Evolutionary conservation across 1,140 invertebrate genomes (phyloP), one percentile per base, ranked within the genome.

Genomic region (Diabrotica undecimpunctata): DNA sequence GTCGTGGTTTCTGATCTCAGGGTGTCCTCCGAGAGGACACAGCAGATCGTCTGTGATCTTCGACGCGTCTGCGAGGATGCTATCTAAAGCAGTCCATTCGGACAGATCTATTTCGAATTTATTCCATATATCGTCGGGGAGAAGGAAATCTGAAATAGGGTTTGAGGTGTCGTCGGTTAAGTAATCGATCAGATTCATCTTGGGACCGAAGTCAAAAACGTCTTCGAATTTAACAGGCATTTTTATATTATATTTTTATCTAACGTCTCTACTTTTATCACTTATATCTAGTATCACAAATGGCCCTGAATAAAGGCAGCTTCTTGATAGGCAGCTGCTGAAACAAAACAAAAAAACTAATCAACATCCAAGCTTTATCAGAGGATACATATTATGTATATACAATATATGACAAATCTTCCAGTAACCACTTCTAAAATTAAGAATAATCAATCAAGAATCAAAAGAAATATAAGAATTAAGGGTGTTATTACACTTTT

Each of bases 1-100:
- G 71, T 88, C 87, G 79, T 88, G 84, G 67, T 84, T 83, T 12
- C 81, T 70, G 6, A 85, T 79, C 25, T 25, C 25, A 2, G 25
- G 25, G 72, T 81, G 37, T 57, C 65, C 55, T 61, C 62, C 25
- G 25, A 25, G 25, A 25, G 25, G 25, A 25, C 25, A 36, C 7
- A 55, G 37, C 46, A 57, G 13, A 6, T 53, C 51, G n/a, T 38
- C 37, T 11, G 37, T 52, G 60, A 9, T 58, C n/a, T 10, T 51
- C 62, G 46, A 67, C 37, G 35, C 71, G 66, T 39, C 39, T 9
- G 39, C 25, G 37, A 62, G 51, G 8, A 69, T 60, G 25, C 69
- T 61, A 54, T 67, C 68, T 13, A 70, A 52, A 6, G 41, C 38
- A 3, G 61, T 50, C 52, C 66, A 14, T 25, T 71, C 68, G 12